Conservation (phyloP, 2,113 vertebrate genomes). For the Prionailurus viverrinus region DNA sequence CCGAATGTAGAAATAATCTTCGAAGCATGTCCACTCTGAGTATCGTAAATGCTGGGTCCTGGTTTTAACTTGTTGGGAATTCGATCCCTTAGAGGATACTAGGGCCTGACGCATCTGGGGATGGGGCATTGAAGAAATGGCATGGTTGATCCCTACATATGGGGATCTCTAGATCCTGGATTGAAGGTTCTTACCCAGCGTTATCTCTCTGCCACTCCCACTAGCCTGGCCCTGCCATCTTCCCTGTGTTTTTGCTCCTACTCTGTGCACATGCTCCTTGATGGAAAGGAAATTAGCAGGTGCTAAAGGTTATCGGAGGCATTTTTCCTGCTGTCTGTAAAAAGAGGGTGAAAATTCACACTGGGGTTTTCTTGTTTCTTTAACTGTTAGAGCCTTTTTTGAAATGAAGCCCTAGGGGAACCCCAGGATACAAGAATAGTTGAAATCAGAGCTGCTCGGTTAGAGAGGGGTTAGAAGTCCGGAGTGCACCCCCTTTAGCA, state of each 20-base stretch:
- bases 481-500: not conserved
- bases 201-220: not conserved
- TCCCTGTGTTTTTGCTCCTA: not conserved
- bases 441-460: conserved; percentile 32
- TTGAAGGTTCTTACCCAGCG: not conserved
- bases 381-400: not conserved
- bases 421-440: not conserved
- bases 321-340: conserved; percentile 18
- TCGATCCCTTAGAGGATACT: not conserved
- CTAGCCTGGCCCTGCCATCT: not conserved
- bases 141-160: not conserved
- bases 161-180: not conserved
- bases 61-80: not conserved
- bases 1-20: conserved; percentile 67
- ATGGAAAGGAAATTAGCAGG: conserved; percentile 46
- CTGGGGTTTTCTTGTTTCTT: not conserved
- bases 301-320: not conserved
- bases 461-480: not conserved
- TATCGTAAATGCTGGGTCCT: not conserved
- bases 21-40: not conserved
- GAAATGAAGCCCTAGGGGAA: not conserved
- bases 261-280: conserved; percentile 8
- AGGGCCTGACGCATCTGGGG: not conserved
- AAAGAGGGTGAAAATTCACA: not conserved
- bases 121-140: not conserved